A percentile compares a stretch with the other conserved stretches of the same genome.
Conservation (phyloP, 2,113 vertebrate genomes). For the Mixornis gularis region DNA sequence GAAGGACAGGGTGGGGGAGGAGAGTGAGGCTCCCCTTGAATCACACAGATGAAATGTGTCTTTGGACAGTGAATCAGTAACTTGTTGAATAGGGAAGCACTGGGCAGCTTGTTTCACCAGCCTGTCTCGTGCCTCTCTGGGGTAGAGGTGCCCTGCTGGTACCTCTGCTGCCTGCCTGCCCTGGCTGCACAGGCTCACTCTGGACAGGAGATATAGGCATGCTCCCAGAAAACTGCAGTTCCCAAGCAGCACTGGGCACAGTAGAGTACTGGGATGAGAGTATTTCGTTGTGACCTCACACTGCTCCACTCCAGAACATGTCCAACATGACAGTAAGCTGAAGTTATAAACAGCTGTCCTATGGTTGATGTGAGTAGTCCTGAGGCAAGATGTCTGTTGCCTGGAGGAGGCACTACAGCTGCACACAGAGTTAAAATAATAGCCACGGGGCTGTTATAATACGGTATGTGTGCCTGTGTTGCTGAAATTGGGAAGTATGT, state of each 20-base stretch:
- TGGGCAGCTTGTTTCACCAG: neutral
- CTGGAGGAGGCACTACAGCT: neutral
- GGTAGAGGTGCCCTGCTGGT: neutral
- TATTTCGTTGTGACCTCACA: neutral
- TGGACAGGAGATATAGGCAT: neutral
- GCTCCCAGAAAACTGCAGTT: neutral
- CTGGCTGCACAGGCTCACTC: neutral
- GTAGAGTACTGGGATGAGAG: neutral
- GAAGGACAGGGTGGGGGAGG: fast-evolving
- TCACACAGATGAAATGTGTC: neutral
- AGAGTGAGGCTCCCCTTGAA: neutral
- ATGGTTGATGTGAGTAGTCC: neutral
- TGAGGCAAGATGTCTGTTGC: neutral
- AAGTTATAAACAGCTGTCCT: neutral
- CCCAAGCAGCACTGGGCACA: neutral
- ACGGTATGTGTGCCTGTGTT: neutral
- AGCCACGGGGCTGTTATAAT: neutral
- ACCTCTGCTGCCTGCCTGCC: neutral
- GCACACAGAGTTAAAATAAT: neutral
- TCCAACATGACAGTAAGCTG: neutral
- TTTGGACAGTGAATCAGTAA: neutral
- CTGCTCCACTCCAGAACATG: neutral
- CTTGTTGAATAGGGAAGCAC: neutral
- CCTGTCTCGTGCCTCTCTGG: neutral
- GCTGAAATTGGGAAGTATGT: neutral